Base-by-base conservation (phyloP, 2,888 invertebrate genomes). In the Microplitis manilae region DNA sequence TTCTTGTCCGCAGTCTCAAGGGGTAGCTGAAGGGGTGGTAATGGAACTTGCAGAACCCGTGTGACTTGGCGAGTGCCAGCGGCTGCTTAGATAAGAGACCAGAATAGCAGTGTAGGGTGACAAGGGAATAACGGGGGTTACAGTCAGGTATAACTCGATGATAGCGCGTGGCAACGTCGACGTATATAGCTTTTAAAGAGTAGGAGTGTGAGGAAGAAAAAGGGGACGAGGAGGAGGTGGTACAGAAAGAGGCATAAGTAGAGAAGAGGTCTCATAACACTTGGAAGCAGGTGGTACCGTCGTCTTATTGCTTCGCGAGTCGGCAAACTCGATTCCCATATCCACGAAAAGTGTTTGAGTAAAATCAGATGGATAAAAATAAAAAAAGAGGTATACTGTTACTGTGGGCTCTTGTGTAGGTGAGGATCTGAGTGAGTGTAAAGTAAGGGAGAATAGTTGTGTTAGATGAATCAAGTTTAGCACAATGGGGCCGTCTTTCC, bases 281-380 rank as follows among this genome's bases (percentile, higher is more conserved):
- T 88, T 86, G 85, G 85, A 82, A 85, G 82, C 88, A 88, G 87
- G 85, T 87, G 88, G 84, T 81, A 83, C 82, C 81, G 77, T 83
- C 85, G 82, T 86, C 85, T 87, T 87, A 87, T 87, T 87, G 86
- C 85, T 83, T 69, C 79, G 78, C 80, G 78, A 77, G 78, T 79
- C 79, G 81, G 80, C 81, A 76, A 81, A 83, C 83, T 85, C 84
- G 81, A 86, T 81, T 83, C 81, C 79, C 77, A 77, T 78, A 79
- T 79, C 70, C 70, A 59, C 75, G 65, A 72, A 76, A 74, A 76
- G 30, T 30, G 30, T 30, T 30, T 30, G 30, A 30, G 68, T 60
- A 72, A 15, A 74, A 64, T 17, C 64, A n/a, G 61, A 62, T 50
- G n/a, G 60, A 20, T 75, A 60, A 68, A 20, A 41, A 70, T 38